Evolutionary conservation across 2,797 vertebrate species (phyloP).

Genomic region (Aplochiton taeniatus): DNA sequence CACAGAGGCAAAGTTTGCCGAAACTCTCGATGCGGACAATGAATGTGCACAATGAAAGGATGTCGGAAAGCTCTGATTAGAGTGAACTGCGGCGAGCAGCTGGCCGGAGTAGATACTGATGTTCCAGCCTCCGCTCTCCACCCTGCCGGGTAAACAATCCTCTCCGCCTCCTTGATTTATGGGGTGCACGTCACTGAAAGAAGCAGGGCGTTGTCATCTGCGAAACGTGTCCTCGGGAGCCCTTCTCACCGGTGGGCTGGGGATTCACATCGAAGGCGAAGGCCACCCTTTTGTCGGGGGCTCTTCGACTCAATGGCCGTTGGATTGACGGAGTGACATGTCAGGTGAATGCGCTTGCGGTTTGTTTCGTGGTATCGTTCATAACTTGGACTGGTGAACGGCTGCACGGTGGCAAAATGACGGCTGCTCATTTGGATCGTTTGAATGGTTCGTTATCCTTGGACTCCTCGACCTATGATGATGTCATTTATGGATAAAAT

Average conservation of each 20-base stretch:
- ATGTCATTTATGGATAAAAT: slow-evolving; percentile 63
- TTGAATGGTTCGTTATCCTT: slow-evolving; percentile 29
- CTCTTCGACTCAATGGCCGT: slow-evolving; percentile 6
- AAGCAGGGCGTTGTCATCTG: slow-evolving; percentile 49
- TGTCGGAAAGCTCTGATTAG: slow-evolving; percentile 72
- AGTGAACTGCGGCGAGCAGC: slow-evolving; percentile 63
- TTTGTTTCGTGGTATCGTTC: slow-evolving; percentile 63
- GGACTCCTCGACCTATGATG: slow-evolving; percentile 45
- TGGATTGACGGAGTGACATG: slow-evolving; percentile 49
- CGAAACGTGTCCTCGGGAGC: slow-evolving; percentile 61
- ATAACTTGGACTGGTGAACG: slow-evolving; percentile 43
- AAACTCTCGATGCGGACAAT: slow-evolving; percentile 63
- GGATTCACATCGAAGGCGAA: slow-evolving; percentile 51
- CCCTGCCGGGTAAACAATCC: slow-evolving; percentile 74
- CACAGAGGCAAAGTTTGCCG: slow-evolving; percentile 47
- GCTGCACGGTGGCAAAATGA: slow-evolving; percentile 49
- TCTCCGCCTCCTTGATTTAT: slow-evolving; percentile 77
- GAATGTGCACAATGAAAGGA: slow-evolving; percentile 55
- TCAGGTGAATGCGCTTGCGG: slow-evolving; percentile 40
- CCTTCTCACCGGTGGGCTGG: slow-evolving; percentile 60
- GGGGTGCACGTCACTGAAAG: slow-evolving; percentile 67
- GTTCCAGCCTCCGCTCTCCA: slow-evolving; percentile 66
- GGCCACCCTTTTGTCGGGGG: not conserved
- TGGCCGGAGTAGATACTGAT: slow-evolving; percentile 76
- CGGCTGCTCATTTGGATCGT: slow-evolving; percentile 52